Base-by-base conservation (phyloP, 2,797 vertebrate species). In the Micropoecilia bifurca region DNA sequence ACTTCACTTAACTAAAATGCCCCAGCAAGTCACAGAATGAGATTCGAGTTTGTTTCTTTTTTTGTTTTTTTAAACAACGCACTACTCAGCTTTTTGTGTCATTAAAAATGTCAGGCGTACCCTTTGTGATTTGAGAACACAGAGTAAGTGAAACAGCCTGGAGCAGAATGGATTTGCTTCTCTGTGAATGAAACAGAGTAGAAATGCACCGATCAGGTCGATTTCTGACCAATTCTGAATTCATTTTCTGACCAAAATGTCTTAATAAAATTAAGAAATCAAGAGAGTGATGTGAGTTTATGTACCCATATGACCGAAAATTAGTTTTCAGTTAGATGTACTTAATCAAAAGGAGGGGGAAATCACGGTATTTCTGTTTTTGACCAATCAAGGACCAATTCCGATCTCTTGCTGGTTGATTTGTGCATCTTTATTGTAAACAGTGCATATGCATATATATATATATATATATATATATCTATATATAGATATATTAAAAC, bases 21-120 rank as follows among this genome's bases (percentile, higher is more conserved):
- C 89, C 73, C 39, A 80, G 87, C 78, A 83, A 85, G 84, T 80
- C 20, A 69, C 74, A 76, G 84, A 66, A 87, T 80, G 75, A 86
- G 77, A 88, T 74, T 43, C 13, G 46, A 46, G 76, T 59, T 59
- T n/a, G n/a, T 28, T 36, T 39, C 66, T 55, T 12, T 22, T n/a
- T 28, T 36, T 9, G 55, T 55, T 76, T 76, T 80, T 73, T 79
- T 71, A 57, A 57, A 66, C 33, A 84, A 85, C 89, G 76, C 61
- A 39, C 66, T 75, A 22, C 57, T 86, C 81, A 81, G 87, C 79
- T 80, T 66, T 82, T 25, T 22, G 41, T 61, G 25, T 7, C 73
- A 53, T 47, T 75, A 57, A 86, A 80, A 28, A 68, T 47, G 53
- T 28, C 43, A n/a, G n/a, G 33, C 74, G 76, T 72, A 74, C 69